phyloP scores from a whole-genome alignment of 1,140 invertebrate species.

The Linepithema humile region DNA sequence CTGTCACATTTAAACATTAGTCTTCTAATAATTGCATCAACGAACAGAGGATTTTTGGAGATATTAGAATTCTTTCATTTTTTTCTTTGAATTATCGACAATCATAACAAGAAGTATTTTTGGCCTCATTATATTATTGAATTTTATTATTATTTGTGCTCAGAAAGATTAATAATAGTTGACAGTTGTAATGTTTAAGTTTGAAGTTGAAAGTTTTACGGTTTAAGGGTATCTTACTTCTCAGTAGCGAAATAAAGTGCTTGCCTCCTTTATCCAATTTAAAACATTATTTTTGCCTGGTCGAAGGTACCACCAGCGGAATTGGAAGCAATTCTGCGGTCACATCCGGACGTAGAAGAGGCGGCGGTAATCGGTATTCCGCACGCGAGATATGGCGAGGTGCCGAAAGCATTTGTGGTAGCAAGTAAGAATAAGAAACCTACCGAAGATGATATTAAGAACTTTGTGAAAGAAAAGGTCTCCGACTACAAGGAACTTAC shows the following conservation, averaged over 20 bases:
- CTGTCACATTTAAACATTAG: neutral
- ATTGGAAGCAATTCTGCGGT: constrained; percentile 91
- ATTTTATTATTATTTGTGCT: neutral
- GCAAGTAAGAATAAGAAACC: constrained; percentile 77
- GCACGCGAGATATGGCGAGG: constrained; percentile 89
- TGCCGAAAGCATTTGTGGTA: constrained; percentile 90
- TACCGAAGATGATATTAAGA: constrained; percentile 77
- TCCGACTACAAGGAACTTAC: constrained; percentile 88
- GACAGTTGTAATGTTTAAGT: neutral
- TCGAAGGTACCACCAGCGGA: constrained; percentile 94
- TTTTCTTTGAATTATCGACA: neutral
- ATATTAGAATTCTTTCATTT: neutral
- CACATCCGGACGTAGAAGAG: constrained; percentile 90
- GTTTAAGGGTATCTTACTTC: neutral
- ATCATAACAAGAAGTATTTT: no score
- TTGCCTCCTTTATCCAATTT: neutral
- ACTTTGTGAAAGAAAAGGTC: constrained; percentile 87
- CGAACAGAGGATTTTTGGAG: neutral
- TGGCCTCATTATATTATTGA: neutral
- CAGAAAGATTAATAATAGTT: neutral
- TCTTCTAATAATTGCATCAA: no score
- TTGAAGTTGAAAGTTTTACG: neutral
- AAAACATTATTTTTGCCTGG: constrained; percentile 1
- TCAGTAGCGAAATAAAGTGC: neutral
- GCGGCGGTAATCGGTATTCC: constrained; percentile 94